Evolutionary conservation across 2,797 vertebrate genomes (phyloP).

Genomic region (Sylvilagus floridanus): DNA sequence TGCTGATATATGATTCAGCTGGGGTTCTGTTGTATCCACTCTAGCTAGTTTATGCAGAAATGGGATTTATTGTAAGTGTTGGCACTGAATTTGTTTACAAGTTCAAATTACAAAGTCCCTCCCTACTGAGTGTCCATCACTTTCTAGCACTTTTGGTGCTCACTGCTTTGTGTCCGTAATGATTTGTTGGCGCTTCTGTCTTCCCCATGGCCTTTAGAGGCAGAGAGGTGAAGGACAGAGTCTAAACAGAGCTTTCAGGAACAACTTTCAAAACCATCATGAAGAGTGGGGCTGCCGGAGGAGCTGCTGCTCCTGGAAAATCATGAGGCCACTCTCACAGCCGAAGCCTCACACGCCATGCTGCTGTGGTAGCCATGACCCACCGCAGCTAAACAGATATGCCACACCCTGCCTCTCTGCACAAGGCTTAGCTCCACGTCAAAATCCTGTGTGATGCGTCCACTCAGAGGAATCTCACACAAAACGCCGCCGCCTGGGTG

Average conservation of each 20-base stretch:
- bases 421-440: neutral
- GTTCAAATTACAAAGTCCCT: neutral
- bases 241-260: neutral
- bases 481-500: neutral
- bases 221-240: neutral
- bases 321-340: neutral
- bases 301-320: neutral
- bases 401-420: neutral
- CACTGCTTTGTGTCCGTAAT: neutral
- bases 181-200: neutral
- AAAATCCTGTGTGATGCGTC: neutral
- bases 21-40: neutral
- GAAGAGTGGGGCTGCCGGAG: neutral
- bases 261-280: constrained; percentile 26
- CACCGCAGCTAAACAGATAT: neutral
- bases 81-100: neutral
- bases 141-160: neutral
- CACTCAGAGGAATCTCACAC: neutral
- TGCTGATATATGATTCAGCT: neutral
- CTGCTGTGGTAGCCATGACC: neutral
- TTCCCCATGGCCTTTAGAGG: neutral
- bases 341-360: rapidly evolving
- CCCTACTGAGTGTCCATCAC: neutral
- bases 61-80: neutral
- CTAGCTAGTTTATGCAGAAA: neutral